These are phyloP conservation scores for Equus quagga DNA, from an alignment of 2,113 vertebrate species.

Conservation along the genomic window DNA sequence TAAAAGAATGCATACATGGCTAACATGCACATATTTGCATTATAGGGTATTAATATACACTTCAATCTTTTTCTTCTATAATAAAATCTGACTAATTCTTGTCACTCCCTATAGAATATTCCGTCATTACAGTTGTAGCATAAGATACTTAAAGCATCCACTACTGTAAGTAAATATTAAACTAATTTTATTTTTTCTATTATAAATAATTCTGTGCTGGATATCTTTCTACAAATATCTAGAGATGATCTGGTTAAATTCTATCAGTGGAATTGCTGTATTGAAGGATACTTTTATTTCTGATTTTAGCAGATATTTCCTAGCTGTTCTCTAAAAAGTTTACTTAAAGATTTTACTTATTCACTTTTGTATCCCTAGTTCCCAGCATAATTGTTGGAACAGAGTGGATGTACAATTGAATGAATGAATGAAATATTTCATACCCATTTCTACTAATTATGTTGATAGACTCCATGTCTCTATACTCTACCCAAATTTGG, in stretches of 20 bases:
- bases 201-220: neutral
- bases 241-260: neutral
- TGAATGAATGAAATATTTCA: neutral
- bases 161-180: neutral
- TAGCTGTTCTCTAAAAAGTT: neutral
- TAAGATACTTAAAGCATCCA: neutral
- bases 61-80: neutral
- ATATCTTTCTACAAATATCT: neutral
- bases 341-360: neutral
- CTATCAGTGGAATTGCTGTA: neutral
- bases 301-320: neutral
- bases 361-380: neutral
- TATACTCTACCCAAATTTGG: neutral
- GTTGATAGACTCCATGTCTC: neutral
- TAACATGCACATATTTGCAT: neutral
- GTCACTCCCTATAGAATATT: neutral
- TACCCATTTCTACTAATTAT: neutral
- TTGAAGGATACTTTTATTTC: neutral
- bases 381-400: neutral
- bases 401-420: neutral
- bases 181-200: neutral
- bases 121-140: neutral
- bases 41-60: neutral
- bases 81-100: neutral
- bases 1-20: neutral